Conservation (phyloP, 1,140 invertebrate species). For the Magallana gigas region DNA sequence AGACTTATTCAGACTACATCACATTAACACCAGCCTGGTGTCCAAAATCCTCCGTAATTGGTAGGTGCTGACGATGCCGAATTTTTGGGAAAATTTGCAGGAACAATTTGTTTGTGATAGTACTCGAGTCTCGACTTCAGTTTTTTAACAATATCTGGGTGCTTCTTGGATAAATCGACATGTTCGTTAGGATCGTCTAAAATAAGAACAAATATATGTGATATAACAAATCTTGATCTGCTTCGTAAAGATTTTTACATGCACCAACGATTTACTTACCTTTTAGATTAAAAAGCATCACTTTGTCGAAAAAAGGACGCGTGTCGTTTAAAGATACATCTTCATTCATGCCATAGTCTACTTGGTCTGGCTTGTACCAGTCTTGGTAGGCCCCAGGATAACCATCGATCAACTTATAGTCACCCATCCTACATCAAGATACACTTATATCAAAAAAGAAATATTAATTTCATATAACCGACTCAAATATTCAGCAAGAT, state of each 20-base stretch:
- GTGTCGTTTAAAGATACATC: neutral
- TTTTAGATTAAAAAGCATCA: conserved; percentile 34
- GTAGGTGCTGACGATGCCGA: conserved; percentile 41
- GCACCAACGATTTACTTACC: neutral
- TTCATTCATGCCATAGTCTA: neutral
- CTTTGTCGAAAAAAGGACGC: neutral
- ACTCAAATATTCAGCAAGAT: too few species aligned
- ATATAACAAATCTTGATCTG: neutral
- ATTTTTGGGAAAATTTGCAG: conserved; percentile 50
- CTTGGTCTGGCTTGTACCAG: conserved; percentile 59
- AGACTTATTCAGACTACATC: too few species aligned
- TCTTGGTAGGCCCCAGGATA: conserved; percentile 55
- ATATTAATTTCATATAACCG: too few species aligned
- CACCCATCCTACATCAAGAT: conserved; percentile 50
- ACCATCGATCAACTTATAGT: conserved; percentile 61
- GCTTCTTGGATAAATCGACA: conserved; percentile 47
- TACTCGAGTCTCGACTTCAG: conserved; percentile 49
- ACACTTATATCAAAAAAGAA: too few species aligned
- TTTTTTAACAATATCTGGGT: conserved; percentile 55
- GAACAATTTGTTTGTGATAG: conserved; percentile 59
- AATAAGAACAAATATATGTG: conserved; percentile 21
- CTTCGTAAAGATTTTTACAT: too few species aligned
- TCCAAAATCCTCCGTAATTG: conserved; percentile 57
- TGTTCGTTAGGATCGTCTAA: conserved; percentile 62
- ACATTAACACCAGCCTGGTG: conserved; percentile 61